phyloP scores from a whole-genome alignment of 1,140 invertebrate genomes.

The Drosophila aff. region DNA sequence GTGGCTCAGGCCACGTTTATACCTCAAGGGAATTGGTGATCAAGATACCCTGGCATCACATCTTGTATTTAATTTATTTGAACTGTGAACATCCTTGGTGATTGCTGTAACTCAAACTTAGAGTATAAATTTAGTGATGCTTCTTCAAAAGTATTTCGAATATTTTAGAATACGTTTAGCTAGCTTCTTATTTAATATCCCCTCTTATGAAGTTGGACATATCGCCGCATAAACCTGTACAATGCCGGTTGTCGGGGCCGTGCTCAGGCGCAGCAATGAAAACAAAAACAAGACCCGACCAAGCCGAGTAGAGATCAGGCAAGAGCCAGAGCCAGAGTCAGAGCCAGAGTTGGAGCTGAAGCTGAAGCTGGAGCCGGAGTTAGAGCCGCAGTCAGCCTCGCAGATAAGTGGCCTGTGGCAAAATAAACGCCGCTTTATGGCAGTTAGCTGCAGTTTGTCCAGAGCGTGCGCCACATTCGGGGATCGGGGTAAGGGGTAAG shows the following conservation, averaged over 20 bases:
- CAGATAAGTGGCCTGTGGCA: slow-evolving; percentile 83
- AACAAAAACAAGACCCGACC: slow-evolving; percentile 67
- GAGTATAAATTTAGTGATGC: not conserved
- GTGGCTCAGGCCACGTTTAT: slow-evolving; percentile 41
- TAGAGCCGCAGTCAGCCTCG: slow-evolving; percentile 58
- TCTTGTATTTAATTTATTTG: not conserved
- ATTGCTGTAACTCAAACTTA: not conserved
- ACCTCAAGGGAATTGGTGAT: not conserved
- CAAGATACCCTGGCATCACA: too few species aligned
- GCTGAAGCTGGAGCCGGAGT: slow-evolving; percentile 27
- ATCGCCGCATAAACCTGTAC: slow-evolving; percentile 27
- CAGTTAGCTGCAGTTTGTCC: slow-evolving; percentile 80
- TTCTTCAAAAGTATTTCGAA: too few species aligned
- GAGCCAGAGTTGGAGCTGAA: slow-evolving; percentile 29
- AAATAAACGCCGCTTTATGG: slow-evolving; percentile 83
- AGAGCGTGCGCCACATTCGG: slow-evolving; percentile 64
- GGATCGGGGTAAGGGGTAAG: slow-evolving; percentile 12
- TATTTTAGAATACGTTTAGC: not conserved
- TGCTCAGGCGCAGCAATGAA: slow-evolving; percentile 69
- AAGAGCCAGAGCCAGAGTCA: slow-evolving; percentile 37
- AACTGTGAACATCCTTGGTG: not conserved
- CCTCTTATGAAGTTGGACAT: not conserved
- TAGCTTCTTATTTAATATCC: not conserved
- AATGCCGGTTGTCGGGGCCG: slow-evolving; percentile 17
- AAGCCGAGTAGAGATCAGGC: slow-evolving; percentile 53